A percentile compares a stretch with the other conserved stretches of the same genome.
Conservation (phyloP, 2,797 vertebrate genomes). For the Falco columbarius region DNA sequence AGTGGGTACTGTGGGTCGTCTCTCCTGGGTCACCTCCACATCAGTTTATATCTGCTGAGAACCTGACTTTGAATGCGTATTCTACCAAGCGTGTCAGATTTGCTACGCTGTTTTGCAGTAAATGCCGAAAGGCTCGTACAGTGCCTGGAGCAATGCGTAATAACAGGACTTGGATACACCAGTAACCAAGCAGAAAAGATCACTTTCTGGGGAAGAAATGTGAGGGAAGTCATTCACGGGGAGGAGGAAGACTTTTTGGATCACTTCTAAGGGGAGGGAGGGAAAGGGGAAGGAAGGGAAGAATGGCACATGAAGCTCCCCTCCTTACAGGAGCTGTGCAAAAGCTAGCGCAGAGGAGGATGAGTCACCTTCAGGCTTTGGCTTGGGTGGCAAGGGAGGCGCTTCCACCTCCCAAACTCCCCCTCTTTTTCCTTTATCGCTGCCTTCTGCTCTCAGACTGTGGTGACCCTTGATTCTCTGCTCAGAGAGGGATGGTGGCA, state of each 20-base stretch:
- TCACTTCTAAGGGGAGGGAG: background rate
- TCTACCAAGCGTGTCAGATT: background rate
- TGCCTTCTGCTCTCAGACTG: background rate
- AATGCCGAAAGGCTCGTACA: fast-evolving
- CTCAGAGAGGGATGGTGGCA: background rate
- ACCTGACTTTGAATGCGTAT: background rate
- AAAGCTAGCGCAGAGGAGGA: slow-evolving; percentile 15
- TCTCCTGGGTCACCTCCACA: background rate
- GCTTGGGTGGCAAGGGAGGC: slow-evolving; percentile 12
- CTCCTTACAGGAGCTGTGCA: background rate
- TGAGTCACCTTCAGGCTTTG: slow-evolving; percentile 49
- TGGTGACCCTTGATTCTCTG: background rate
- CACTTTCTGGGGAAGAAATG: background rate
- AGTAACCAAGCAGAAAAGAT: background rate
- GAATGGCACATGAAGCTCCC: background rate
- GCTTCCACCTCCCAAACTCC: background rate
- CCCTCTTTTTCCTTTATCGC: background rate
- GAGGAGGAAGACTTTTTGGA: background rate
- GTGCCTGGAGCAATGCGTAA: background rate
- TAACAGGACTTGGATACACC: background rate
- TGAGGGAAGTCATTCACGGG: background rate
- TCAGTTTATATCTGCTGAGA: background rate
- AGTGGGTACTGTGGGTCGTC: background rate
- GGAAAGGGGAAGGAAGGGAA: background rate
- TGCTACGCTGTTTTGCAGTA: background rate